These are phyloP conservation scores for Saccostrea cuccullata DNA, from an alignment of 1,140 invertebrate species.

Conservation along the genomic window DNA sequence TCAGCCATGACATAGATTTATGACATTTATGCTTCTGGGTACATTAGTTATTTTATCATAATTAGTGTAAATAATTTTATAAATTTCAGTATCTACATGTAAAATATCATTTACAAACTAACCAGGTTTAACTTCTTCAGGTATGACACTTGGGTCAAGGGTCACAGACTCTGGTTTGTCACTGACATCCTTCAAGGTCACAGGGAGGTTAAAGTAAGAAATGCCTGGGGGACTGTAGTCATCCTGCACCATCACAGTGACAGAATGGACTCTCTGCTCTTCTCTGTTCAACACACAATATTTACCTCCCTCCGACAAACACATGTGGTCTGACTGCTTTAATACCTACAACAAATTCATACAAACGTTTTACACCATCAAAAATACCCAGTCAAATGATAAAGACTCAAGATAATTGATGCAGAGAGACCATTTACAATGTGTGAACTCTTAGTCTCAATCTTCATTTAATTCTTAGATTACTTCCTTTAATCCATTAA, in stretches of 20 bases:
- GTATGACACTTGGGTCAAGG: slow-evolving; percentile 49
- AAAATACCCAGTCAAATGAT: background rate
- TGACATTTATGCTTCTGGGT: too few species aligned
- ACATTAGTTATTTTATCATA: too few species aligned
- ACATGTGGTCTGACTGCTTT: slow-evolving; percentile 55
- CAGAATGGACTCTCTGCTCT: slow-evolving; percentile 31
- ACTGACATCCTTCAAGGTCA: slow-evolving; percentile 59
- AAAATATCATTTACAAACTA: background rate
- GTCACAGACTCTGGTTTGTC: slow-evolving; percentile 58
- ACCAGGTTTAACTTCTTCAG: slow-evolving; percentile 59
- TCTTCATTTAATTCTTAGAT: background rate
- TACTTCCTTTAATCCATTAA: background rate
- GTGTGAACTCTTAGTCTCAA: background rate
- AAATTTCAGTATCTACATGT: too few species aligned
- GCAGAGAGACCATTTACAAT: too few species aligned
- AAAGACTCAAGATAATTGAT: too few species aligned
- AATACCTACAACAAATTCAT: slow-evolving; percentile 49
- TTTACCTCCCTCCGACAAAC: slow-evolving; percentile 55
- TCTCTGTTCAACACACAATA: slow-evolving; percentile 62
- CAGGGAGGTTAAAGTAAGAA: slow-evolving; percentile 59
- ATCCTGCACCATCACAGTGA: slow-evolving; percentile 63
- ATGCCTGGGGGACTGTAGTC: slow-evolving; percentile 51
- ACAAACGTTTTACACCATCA: background rate
- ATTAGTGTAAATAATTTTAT: too few species aligned
- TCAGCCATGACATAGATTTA: too few species aligned